Conservation (phyloP, 2,113 vertebrate species). For the Elgaria multicarinata region DNA sequence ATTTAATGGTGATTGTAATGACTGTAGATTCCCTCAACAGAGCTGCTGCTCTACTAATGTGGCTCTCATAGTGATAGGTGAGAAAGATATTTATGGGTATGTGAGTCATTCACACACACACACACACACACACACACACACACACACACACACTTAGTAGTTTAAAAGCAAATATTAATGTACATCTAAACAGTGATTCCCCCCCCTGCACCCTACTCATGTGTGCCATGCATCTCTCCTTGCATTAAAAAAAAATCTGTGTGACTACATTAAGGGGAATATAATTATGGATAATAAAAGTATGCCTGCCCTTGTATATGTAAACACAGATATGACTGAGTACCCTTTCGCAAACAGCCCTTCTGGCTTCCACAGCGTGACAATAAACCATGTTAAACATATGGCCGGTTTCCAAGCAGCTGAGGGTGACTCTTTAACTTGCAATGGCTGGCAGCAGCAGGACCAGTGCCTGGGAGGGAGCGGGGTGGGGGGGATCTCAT, state of each 20-base stretch:
- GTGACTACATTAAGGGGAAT: constrained; percentile 26
- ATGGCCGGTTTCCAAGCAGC: constrained; percentile 33
- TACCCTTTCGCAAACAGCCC: constrained; percentile 46
- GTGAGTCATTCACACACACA: background rate
- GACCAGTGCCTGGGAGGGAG: background rate
- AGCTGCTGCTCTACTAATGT: constrained; percentile 8
- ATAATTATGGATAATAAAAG: constrained; percentile 65
- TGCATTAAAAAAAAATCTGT: background rate
- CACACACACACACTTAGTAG: background rate
- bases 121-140: background rate
- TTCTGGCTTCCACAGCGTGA: constrained; percentile 35
- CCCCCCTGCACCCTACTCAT: background rate
- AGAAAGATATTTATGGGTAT: constrained; percentile 4
- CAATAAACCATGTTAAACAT: constrained; percentile 31
- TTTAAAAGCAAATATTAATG: background rate
- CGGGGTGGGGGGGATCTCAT: background rate
- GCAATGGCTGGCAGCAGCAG: background rate
- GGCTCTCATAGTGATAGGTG: background rate
- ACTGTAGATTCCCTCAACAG: constrained; percentile 18
- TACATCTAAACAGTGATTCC: fast-evolving
- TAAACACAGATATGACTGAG: constrained; percentile 65
- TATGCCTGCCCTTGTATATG: constrained; percentile 47
- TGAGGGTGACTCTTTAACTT: constrained; percentile 14
- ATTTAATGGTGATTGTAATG: constrained; percentile 31
- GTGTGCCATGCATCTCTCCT: background rate